Base-by-base conservation (phyloP, 2,888 invertebrate species). In the Patella ulyssiponensis region DNA sequence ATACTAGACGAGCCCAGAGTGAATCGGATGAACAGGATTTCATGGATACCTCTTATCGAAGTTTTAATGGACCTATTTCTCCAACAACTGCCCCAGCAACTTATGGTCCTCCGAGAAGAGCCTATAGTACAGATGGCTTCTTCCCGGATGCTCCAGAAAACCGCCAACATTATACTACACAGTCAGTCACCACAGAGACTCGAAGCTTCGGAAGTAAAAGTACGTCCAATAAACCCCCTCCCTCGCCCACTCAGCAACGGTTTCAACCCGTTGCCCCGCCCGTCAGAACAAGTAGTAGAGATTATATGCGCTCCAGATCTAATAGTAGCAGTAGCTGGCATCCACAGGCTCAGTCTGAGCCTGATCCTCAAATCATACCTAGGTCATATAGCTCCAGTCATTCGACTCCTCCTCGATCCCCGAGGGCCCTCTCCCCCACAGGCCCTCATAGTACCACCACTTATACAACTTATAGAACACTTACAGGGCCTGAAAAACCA, bases 1-100 rank as follows among this genome's bases (percentile, higher is more conserved):
- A 94, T 44, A 93, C 94, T 17, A 94, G 94, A 88, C 92, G 94
- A 83, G 93, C 94, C 4, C 93, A 94, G 87, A 94, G 93, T 78
- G 87, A 91, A 74, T 88, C 89, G 1, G 91, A 91, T 54, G 91
- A 91, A 76, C 84, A 86, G 73, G 86, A 86, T 33, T 82, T 88
- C 20, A 84, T 83, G 78, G 84, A 86, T 52, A 81, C 82, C 44
- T 86, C 85, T 54, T 79, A 74, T 23, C 77, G 69, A 71, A 51
- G 82, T n/a, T 73, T 78, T 14, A 89, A 88, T 75, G 88, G 88
- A 23, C 87, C 87, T 0, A 72, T 81, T 17, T 80, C 84, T 17
- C 80, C 86, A 4, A 73, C 84, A 9, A 82, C 85, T 44, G 85
- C 84, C 74, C 79, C 84, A 53, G 80, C 82, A 11, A 56, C 79